Conservation (phyloP, 1,140 invertebrate genomes). For the Nephila pilipes region DNA sequence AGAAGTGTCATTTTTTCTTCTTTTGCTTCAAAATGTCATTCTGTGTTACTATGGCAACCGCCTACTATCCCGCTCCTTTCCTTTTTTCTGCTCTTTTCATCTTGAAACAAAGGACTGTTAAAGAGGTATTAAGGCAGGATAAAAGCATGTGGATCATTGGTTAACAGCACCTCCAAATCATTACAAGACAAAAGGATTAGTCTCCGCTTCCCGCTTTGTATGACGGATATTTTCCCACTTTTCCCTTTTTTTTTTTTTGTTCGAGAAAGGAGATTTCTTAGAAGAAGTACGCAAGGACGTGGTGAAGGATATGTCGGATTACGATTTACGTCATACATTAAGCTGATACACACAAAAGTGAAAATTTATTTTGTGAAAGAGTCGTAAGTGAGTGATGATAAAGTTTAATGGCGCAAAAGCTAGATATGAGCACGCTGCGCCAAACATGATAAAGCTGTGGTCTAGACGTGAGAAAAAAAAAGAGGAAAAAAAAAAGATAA, state of each 20-base stretch:
- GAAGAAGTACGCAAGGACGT: background rate
- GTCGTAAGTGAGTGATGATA: too few species aligned
- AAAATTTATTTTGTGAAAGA: background rate
- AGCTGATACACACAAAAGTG: background rate
- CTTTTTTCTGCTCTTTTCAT: conserved; percentile 41
- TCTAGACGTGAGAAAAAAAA: too few species aligned
- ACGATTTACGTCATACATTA: background rate
- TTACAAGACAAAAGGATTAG: conserved; percentile 68
- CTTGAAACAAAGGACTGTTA: conserved; percentile 62
- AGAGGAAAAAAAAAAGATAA: too few species aligned
- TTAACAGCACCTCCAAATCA: conserved; percentile 70
- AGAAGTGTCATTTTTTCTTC: conserved; percentile 5
- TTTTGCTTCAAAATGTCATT: conserved; percentile 57
- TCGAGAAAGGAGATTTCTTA: background rate
- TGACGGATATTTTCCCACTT: background rate
- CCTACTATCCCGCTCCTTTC: background rate
- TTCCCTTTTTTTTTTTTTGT: background rate
- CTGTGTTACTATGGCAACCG: conserved; percentile 46
- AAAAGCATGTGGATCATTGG: conserved; percentile 68
- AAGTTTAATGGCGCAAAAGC: too few species aligned
- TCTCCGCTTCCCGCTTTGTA: background rate
- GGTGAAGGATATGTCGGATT: background rate
- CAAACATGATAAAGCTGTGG: too few species aligned
- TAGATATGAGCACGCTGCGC: too few species aligned
- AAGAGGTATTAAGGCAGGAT: conserved; percentile 61